Evolutionary conservation across 2,113 vertebrate species (phyloP), one percentile per base, ranked within the genome.

Genomic region (Zosterops hypoxanthus): DNA sequence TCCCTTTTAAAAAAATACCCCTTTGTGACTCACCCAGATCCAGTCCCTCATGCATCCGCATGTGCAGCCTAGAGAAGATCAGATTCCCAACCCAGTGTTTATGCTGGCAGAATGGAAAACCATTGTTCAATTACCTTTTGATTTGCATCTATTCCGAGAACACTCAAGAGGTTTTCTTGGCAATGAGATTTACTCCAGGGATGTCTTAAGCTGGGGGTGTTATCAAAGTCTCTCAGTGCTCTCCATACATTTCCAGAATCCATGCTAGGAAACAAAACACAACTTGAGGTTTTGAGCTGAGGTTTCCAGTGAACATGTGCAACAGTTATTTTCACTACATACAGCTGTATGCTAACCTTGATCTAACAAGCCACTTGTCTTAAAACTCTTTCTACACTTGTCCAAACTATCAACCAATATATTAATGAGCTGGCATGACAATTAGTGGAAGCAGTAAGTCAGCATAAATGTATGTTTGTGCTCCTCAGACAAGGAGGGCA

Each of bases 71-170:
- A 56, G 56, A 93, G 72, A 72, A 85, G 78, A 77, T 69, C 71
- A 87, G 57, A 46, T 57, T 86, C 46, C 47, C 49, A 86, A 36
- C 34, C 31, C 64, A 73, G 36, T 65, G 63, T 81, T 90, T 89
- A 26, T 56, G 34, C 52, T 69, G 70, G 53, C 76, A 82, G 31
- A 61, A 26, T 34, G 82, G 82, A 69, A 93, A 92, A 72, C 68
- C 0, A 1, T 44, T 85, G 69, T 79, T 86, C 88, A 90, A 69
- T 96, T 97, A 98, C 98, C 97, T 97, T 97, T 91, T 60, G 93
- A 83, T 96, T 97, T 92, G 96, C 60, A 31, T 97, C 94, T 76
- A 98, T 91, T 87, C 98, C 93, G 19, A 98, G 98, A 81, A 96
- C 95, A 26, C 91, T 96, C 82, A 97, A 59, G 84, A 97, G 96